These are phyloP conservation scores for Poicephalus meyeri DNA, from an alignment of 2,113 vertebrate species.

Conservation along the genomic window DNA sequence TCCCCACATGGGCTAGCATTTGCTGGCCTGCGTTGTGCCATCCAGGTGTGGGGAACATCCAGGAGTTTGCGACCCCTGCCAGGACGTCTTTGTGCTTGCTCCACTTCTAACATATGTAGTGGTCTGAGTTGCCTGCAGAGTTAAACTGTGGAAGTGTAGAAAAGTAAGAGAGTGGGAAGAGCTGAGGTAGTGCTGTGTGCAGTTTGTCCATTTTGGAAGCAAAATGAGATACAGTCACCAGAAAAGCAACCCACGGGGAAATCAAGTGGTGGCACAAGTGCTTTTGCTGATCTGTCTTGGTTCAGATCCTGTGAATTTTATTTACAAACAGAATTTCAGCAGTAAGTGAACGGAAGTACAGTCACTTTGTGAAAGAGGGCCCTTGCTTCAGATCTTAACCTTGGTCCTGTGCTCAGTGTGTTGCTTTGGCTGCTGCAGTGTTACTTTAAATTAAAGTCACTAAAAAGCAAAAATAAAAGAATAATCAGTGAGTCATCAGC, in stretches of 20 bases:
- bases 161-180: not conserved
- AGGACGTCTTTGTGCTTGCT: not conserved
- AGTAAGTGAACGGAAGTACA: not conserved
- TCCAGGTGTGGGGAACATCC: not conserved
- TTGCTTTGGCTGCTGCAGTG: not conserved
- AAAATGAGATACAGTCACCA: not conserved
- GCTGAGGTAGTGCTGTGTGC: not conserved
- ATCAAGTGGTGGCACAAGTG: not conserved
- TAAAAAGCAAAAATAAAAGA: not conserved
- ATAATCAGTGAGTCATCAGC: not conserved
- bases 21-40: not conserved
- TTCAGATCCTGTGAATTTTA: not conserved
- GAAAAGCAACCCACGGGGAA: not conserved
- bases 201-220: not conserved
- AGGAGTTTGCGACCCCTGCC: not conserved
- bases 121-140: not conserved
- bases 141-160: not conserved
- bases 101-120: not conserved
- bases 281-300: not conserved
- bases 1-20: not conserved
- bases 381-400: not conserved
- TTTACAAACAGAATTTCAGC: not conserved
- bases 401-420: not conserved
- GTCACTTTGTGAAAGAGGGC: not conserved
- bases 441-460: not conserved